Evolutionary conservation across 2,113 vertebrate genomes (phyloP), one percentile per base, ranked within the genome.

Genomic region (Chloropsis hardwickii): DNA sequence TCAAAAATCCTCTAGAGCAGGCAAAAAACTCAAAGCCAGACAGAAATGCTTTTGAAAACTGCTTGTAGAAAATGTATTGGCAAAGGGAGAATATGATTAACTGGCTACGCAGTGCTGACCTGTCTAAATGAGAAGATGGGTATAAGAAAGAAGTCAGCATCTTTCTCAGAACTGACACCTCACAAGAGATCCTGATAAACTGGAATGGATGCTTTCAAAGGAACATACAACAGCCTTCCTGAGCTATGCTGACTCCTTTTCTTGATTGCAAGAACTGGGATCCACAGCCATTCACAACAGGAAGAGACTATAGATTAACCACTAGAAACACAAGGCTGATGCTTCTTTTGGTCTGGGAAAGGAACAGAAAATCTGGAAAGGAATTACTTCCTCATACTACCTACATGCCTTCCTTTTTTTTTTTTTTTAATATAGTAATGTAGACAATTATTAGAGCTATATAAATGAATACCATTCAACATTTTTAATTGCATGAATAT

Each of bases 151-250:
- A 89, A 81, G 45, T 28, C 60, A 71, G 2, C 15, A 44, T 39
- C 64, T 22, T 74, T 40, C 81, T 91, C 65, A 89, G 73, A 81
- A 74, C 56, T 70, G 42, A 92, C 77, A 89, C 35, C 56, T 78
- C 47, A 35, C 31, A 54, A 74, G 56, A 86, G 56, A 70, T 66
- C 60, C 44, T 54, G 51, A 81, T 58, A 39, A 91, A 86, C 28
- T 40, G 29, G 20, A 45, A 86, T 2, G 24, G 54, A 66, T 83
- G 56, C 50, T 83, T 88, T 61, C 0, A 0, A 77, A 81, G 37
- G 62, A 88, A 65, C 0, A 14, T 6, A 35, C 24, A 84, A 37
- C 13, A 84, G 42, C 42, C 18, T 54, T 65, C 51, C 51, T 35
- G 35, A 91, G 51, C 31, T 70, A 16, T 40, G 42, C 2, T 1